Base-by-base conservation (phyloP, 2,888 invertebrate species). In the Nysson spinosus region DNA sequence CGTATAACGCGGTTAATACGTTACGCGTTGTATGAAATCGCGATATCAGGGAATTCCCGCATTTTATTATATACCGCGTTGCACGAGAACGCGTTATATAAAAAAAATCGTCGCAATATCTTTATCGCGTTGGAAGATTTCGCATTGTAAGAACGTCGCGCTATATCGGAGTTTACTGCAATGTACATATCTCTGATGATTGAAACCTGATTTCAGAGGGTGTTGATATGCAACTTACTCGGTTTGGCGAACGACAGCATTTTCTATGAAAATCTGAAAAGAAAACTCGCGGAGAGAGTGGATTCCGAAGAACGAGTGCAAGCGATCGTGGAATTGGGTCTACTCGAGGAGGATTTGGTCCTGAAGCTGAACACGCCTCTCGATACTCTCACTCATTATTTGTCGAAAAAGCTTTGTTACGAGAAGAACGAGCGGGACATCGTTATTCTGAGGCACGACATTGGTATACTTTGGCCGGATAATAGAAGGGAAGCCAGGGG, bases 391-490 rank as follows among this genome's bases (percentile, higher is more conserved):
- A 96, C 96, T 34, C 92, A 96, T 83, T 97, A 95, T 86, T 89
- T 99, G 32, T 92, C 95, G 50, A 94, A 94, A 73, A 93, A 92
- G 82, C 88, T 98, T 34, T 91, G 92, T 19, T 92, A 94, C 71
- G 94, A 96, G 93, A 88, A 88, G 84, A 81, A 79, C 28, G 99
- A 99, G 88, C 91, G 98, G 0, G 99, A 99, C 89, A 89, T 99
- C 75, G 95, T 99, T 1, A 93, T 99, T 24, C 89, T 99, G 74
- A 92, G 98, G 0, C 99, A 99, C 85, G 96, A 98, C 82, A 90
- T 99, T 40, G 95, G 94, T 20, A 95, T 98, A 56, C 91, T 93
- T 58, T 98, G 98, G 96, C 95, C 96, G 2, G 96, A 97, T 83
- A 94, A 94, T 14, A 91, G 90, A 68, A 89, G 92, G 68, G 98